Evolutionary conservation across 2,888 invertebrate genomes (phyloP), one percentile per base, ranked within the genome.

Genomic region (Strigamia crassipes): DNA sequence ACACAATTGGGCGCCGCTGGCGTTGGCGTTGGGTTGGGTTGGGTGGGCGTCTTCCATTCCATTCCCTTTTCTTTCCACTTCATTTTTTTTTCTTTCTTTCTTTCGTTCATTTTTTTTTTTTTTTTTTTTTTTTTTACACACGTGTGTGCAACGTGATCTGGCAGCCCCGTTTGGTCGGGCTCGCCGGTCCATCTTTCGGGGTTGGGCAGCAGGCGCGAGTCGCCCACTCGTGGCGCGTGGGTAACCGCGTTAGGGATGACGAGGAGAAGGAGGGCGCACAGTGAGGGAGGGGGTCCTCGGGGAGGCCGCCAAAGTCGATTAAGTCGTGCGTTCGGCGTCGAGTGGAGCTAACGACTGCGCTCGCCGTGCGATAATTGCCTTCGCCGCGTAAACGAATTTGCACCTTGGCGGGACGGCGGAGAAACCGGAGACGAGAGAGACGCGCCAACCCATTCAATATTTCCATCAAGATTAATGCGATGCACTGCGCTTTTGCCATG

Each of bases 321-420:
- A 61, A 61, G 61, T 61, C 61, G 23, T 61, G 61, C 61, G 42
- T 46, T 46, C 42, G 42, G 42, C 42, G 61, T 61, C 61, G 61
- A 61, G 61, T 61, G 61, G 61, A 12, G 61, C 61, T 61, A 61
- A 61, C 61, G 61, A 61, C 61, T 61, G 23, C 18, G 61, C 23
- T 61, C 61, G 61, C 61, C 61, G 61, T 61, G 61, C 61, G 61
- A 61, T 61, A 61, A 61, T 61, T 61, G 61, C 61, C 61, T 61
- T 61, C 61, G 61, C 61, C 61, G 61, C 61, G 21, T 61, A 61
- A 61, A 61, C 61, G 61, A 61, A 61, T 61, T 61, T 61, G 61
- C 61, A 61, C 61, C 61, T 61, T 61, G 42, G 42, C 42, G 42
- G 42, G 42, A 46, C 42, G 42, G 42, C 10, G 42, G 42, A 46